Percentiles rank a stretch among this genome's conserved stretches.
phyloP scores from a whole-genome alignment of 2,113 vertebrate species.

The Brevimyrus niger region DNA sequence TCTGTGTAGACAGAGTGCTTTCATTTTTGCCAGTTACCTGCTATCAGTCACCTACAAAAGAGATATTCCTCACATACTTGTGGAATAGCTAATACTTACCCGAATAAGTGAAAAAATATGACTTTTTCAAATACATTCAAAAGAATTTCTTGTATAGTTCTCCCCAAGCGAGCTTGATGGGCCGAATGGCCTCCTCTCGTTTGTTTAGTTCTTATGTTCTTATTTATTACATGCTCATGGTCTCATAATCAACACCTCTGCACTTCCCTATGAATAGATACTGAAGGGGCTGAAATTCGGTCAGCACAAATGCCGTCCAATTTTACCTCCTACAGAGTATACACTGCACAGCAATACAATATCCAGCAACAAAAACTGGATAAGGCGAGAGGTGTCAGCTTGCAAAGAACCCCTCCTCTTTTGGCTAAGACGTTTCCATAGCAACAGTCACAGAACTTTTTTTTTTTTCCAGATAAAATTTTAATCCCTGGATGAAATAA shows the following conservation, averaged over 20 bases:
- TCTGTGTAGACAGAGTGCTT: neutral
- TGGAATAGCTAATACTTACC: neutral
- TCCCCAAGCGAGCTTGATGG: too few species aligned
- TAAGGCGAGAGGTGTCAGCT: conserved; percentile 16
- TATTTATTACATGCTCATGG: neutral
- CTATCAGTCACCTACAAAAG: too few species aligned
- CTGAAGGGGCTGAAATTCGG: neutral
- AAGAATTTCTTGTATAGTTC: too few species aligned
- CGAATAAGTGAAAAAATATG: neutral
- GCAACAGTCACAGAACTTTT: conserved; percentile 36
- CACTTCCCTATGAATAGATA: conserved; percentile 3
- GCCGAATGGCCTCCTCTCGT: too few species aligned
- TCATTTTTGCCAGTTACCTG: neutral
- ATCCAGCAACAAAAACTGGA: conserved; percentile 7
- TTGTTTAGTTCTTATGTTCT: too few species aligned
- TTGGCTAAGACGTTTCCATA: conserved; percentile 36
- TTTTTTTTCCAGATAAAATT: conserved; percentile 33
- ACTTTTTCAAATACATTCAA: neutral
- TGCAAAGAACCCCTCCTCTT: conserved; percentile 25
- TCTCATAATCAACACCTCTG: conserved; percentile 10
- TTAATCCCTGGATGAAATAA: conserved; percentile 24
- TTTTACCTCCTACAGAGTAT: conserved; percentile 14
- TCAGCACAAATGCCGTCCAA: neutral
- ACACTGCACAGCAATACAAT: conserved; percentile 7
- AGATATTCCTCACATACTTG: neutral